Evolutionary conservation across 2,797 vertebrate genomes (phyloP).

Genomic region (Caiman crocodilus): DNA sequence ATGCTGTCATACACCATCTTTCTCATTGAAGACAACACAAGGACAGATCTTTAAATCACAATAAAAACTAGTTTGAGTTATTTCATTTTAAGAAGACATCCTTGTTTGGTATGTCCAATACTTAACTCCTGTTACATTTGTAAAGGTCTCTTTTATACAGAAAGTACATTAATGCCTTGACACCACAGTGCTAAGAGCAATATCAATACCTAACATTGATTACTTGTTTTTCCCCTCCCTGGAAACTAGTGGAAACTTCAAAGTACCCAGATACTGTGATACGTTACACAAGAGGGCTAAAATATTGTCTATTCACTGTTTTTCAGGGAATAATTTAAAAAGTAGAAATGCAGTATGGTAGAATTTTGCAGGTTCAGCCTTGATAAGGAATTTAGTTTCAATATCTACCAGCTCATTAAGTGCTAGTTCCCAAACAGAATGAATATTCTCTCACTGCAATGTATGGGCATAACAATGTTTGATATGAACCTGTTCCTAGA

Average conservation of each 20-base stretch:
- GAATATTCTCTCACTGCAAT: too few relatives aligned
- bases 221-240: background rate
- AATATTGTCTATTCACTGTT: too few relatives aligned
- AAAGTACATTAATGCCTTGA: background rate
- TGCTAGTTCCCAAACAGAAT: too few relatives aligned
- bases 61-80: background rate
- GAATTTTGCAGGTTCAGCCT: too few relatives aligned
- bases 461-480: too few relatives aligned
- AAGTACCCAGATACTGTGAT: background rate
- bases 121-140: background rate
- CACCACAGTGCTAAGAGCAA: background rate
- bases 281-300: background rate
- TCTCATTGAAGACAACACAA: background rate
- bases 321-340: too few relatives aligned
- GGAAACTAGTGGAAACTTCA: slow-evolving; percentile 19
- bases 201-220: background rate
- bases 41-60: background rate
- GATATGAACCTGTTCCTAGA: background rate
- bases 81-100: background rate
- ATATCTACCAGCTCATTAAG: too few relatives aligned
- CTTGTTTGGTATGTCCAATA: too few relatives aligned
- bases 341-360: too few relatives aligned
- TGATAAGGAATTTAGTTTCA: too few relatives aligned
- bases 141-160: background rate
- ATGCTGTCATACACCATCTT: background rate